phyloP scores from a whole-genome alignment of 2,888 invertebrate genomes.

The Stenolophus ochropezus region DNA sequence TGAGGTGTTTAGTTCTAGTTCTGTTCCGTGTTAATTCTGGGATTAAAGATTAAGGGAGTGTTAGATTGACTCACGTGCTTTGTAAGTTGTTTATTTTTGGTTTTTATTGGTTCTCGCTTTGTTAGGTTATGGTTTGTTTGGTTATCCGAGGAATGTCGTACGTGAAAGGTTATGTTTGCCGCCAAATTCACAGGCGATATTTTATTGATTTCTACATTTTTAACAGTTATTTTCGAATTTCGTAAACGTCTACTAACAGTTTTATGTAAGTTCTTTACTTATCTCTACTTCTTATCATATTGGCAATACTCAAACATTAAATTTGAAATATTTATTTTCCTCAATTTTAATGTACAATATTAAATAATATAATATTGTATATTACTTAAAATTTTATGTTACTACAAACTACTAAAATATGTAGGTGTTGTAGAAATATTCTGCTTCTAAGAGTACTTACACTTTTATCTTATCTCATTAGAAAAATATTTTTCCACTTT shows the following conservation, averaged over 20 bases:
- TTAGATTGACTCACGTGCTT: not conserved
- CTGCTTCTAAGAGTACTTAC: not conserved
- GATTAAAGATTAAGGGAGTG: not conserved
- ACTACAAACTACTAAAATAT: not conserved
- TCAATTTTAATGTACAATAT: no score
- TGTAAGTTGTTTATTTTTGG: slow-evolving; percentile 10
- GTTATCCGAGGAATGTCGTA: not conserved
- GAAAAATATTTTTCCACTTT: slow-evolving; percentile 6
- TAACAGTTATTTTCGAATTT: no score
- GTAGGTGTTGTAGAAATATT: not conserved
- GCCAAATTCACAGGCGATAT: not conserved
- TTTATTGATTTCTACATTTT: not conserved
- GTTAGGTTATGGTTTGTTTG: not conserved
- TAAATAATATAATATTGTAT: no score
- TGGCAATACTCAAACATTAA: no score
- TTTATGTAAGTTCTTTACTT: not conserved
- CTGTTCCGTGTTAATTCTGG: not conserved
- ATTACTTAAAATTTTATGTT: not conserved
- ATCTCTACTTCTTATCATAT: no score
- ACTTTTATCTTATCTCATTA: slow-evolving; percentile 9
- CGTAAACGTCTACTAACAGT: not conserved
- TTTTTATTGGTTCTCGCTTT: not conserved
- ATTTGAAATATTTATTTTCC: no score
- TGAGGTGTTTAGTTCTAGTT: slow-evolving; percentile 28
- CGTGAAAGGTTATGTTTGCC: not conserved